A percentile compares a stretch with the other conserved stretches of the same genome.
phyloP scores from a whole-genome alignment of 1,140 invertebrate species.

The Drosophila watanabei region DNA sequence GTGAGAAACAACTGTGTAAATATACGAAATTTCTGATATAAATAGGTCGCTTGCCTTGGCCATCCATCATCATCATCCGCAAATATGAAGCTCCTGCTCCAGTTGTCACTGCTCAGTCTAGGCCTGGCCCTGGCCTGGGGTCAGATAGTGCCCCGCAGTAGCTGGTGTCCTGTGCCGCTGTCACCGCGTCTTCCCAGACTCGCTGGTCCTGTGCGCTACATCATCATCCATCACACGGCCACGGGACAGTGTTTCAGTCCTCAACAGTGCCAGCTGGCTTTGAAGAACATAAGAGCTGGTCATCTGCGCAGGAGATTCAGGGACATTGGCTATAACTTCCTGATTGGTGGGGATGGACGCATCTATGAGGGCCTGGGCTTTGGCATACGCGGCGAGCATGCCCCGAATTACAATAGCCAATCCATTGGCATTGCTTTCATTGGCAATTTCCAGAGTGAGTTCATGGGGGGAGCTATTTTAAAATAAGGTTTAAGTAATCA shows the following conservation, averaged over 20 bases:
- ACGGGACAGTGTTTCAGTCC: constrained; percentile 30
- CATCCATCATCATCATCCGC: constrained; percentile 8
- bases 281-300: constrained; percentile 89
- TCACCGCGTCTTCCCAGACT: constrained; percentile 38
- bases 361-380: constrained; percentile 87
- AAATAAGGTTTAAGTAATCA: background rate
- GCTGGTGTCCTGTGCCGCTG: constrained; percentile 38
- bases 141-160: constrained; percentile 35
- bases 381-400: constrained; percentile 89
- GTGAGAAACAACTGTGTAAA: constrained; percentile 37
- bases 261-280: constrained; percentile 84
- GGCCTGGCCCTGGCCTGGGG: constrained; percentile 5
- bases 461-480: fast-evolving
- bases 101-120: constrained; percentile 4
- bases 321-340: constrained; percentile 90
- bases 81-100: constrained; percentile 30
- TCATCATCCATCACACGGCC: constrained; percentile 49
- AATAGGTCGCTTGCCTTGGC: background rate
- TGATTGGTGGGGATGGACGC: constrained; percentile 87
- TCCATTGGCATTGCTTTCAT: constrained; percentile 89
- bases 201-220: constrained; percentile 5
- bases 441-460: constrained; percentile 85
- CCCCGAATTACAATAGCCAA: constrained; percentile 88
- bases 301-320: constrained; percentile 87
- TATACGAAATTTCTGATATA: constrained; percentile 28